Evolutionary conservation across 2,113 vertebrate genomes (phyloP).

Genomic region (Peromyscus leucopus): DNA sequence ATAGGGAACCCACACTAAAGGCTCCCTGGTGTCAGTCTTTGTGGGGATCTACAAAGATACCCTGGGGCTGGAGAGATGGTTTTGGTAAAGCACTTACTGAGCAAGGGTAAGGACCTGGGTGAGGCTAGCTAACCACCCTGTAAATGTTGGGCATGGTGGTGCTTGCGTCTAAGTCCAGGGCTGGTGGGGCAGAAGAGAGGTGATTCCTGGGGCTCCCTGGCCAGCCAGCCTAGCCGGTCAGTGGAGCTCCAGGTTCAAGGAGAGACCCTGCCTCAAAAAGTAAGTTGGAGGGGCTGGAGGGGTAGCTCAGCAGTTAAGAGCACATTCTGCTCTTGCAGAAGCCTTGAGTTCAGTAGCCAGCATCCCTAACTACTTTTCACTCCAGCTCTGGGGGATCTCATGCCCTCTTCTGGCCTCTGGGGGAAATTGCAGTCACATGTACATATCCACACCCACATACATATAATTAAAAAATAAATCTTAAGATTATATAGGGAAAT

Average conservation of each 20-base stretch:
- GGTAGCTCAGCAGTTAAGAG: neutral
- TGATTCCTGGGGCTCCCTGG: neutral
- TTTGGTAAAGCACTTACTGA: neutral
- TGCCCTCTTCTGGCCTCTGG: neutral
- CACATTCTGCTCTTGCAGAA: neutral
- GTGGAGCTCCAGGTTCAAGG: neutral
- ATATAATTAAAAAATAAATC: neutral
- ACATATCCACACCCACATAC: neutral
- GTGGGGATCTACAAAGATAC: neutral
- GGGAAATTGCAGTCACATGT: neutral
- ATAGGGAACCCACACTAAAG: neutral
- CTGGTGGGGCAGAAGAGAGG: neutral
- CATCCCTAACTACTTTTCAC: neutral
- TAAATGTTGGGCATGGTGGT: neutral
- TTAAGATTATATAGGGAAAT: neutral
- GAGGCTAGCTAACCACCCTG: neutral
- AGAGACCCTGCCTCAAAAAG: neutral
- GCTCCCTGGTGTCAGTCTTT: neutral
- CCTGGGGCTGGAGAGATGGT: neutral
- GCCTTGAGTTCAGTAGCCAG: neutral
- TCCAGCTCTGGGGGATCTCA: neutral
- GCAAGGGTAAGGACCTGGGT: neutral
- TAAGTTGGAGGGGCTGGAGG: neutral
- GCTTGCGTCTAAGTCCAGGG: neutral
- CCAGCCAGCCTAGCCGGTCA: neutral